Percentiles rank a stretch among this genome's conserved stretches.
phyloP scores from a whole-genome alignment of 2,797 vertebrate species.

The Arrhamphus sclerolepis region DNA sequence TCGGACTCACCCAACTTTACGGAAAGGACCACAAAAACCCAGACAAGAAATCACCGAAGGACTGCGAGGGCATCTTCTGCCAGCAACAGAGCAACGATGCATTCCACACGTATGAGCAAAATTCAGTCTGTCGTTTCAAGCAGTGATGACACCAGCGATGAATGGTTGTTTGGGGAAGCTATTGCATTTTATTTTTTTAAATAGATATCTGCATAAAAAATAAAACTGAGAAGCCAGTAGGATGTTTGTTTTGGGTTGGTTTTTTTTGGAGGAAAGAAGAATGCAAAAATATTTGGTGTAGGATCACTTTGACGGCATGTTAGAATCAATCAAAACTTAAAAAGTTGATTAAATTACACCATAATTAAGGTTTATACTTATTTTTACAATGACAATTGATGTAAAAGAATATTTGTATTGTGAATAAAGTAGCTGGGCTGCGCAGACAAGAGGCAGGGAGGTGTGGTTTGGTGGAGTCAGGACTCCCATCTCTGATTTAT shows the following conservation, averaged over 20 bases:
- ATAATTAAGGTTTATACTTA: too few relatives aligned
- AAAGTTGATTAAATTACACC: too few relatives aligned
- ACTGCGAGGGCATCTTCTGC: slow-evolving; percentile 95
- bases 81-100: slow-evolving; percentile 93
- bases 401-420: too few relatives aligned
- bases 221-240: too few relatives aligned
- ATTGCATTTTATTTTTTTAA: too few relatives aligned
- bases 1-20: slow-evolving; percentile 96
- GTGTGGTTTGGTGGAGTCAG: too few relatives aligned
- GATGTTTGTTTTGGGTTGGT: too few relatives aligned
- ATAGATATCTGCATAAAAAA: too few relatives aligned
- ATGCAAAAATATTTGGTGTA: neutral
- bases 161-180: slow-evolving; percentile 20
- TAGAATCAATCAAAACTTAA: neutral
- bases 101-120: slow-evolving; percentile 89
- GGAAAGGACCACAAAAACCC: slow-evolving; percentile 85
- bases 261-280: neutral
- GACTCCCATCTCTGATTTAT: too few relatives aligned
- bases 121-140: slow-evolving; percentile 10
- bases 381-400: too few relatives aligned
- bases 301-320: neutral
- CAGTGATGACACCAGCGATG: neutral
- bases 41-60: slow-evolving; percentile 75
- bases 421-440: too few relatives aligned
- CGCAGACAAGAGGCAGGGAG: too few relatives aligned